Evolutionary conservation across 92 coral and sea anemone species (phyloP).

Genomic region (Parazoanthus darwini): DNA sequence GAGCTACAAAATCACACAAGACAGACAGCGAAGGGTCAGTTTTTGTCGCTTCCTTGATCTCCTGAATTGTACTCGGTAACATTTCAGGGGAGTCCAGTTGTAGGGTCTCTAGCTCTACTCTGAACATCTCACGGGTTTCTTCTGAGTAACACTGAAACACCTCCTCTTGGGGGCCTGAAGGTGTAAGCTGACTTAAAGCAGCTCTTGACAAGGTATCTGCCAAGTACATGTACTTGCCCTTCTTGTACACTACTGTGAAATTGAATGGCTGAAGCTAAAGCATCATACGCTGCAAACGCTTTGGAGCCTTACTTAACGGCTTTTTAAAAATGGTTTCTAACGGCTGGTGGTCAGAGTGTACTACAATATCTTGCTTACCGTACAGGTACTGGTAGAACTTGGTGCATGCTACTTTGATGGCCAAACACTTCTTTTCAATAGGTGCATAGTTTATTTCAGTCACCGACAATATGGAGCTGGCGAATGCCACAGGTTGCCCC

Average conservation of each 20-base stretch:
- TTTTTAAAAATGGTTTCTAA: slow-evolving; percentile 31
- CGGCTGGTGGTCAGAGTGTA: slow-evolving; percentile 36
- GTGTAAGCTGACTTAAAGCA: slow-evolving; percentile 22
- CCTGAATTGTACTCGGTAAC: no score
- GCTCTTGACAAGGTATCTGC: slow-evolving; percentile 16
- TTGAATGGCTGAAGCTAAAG: background rate
- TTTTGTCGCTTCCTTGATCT: no score
- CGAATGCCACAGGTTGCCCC: no score
- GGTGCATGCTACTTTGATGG: slow-evolving; percentile 45
- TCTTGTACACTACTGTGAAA: no score
- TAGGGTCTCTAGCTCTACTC: background rate
- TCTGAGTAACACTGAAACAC: slow-evolving; percentile 33
- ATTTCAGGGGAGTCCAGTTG: no score
- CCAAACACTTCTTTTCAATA: slow-evolving; percentile 52
- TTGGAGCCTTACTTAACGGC: background rate
- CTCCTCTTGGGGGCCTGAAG: slow-evolving; percentile 5
- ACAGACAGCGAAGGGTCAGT: no score
- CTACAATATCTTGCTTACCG: slow-evolving; percentile 39
- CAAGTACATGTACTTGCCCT: slow-evolving; percentile 9
- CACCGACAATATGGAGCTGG: no score
- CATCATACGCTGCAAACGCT: slow-evolving; percentile 33
- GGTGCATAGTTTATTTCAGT: background rate
- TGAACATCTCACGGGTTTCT: background rate
- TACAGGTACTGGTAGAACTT: slow-evolving; percentile 35
- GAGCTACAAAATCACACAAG: no score